Evolutionary conservation across 2,797 vertebrate species (phyloP).

Genomic region (Acipenser transmontanus): DNA sequence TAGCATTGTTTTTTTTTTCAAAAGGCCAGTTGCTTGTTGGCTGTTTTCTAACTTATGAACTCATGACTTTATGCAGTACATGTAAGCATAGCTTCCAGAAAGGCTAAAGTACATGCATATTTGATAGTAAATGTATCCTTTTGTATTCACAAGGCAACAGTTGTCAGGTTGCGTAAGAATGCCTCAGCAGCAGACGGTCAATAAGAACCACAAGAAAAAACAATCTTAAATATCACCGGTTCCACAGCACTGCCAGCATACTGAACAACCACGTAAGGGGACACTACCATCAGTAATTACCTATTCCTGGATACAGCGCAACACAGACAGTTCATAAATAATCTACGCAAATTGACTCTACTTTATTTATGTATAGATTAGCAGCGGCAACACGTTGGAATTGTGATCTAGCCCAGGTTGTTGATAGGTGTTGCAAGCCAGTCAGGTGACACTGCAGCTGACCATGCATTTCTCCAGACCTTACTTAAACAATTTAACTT

Average conservation of each 20-base stretch:
- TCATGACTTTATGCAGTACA: conserved; percentile 29
- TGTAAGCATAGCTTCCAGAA: conserved; percentile 34
- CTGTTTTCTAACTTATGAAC: conserved; percentile 40
- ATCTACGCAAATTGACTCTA: not conserved
- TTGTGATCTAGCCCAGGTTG: too few species aligned
- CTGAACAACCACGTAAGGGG: not conserved
- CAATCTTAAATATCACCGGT: not conserved
- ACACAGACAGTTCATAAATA: not conserved
- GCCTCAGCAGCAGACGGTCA: conserved; percentile 39
- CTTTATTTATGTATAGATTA: not conserved
- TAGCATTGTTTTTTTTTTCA: conserved; percentile 26
- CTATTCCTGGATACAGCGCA: not conserved
- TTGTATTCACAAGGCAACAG: conserved; percentile 48
- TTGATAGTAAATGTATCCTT: conserved; percentile 47
- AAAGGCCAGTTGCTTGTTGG: conserved; percentile 46
- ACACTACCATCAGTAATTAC: not conserved
- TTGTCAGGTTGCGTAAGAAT: conserved; percentile 39
- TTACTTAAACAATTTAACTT: too few species aligned
- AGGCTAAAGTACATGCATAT: conserved; percentile 40
- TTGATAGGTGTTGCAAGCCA: too few species aligned
- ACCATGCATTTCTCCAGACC: too few species aligned
- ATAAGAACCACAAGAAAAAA: conserved; percentile 18
- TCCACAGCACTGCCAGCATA: not conserved
- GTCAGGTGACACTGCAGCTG: too few species aligned
- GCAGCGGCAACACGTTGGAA: not conserved